phyloP scores from a whole-genome alignment of 1,140 invertebrate species.

The Neuroterus valhalla region DNA sequence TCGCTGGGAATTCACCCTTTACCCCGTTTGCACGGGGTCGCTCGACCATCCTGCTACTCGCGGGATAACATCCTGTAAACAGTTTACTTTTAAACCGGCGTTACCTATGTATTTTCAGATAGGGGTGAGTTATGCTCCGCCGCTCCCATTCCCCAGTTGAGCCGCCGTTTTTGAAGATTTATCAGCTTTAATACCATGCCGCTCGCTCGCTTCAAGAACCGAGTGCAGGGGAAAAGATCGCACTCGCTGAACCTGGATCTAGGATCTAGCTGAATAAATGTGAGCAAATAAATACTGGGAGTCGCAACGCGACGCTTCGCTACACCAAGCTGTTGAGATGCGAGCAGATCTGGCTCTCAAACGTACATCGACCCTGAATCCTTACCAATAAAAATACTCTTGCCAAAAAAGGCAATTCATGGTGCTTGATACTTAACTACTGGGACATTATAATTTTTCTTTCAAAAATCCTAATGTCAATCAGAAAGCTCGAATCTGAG shows the following conservation, averaged over 20 bases:
- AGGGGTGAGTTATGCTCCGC: slow-evolving; percentile 68
- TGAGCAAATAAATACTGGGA: slow-evolving; percentile 55
- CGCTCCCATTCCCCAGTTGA: slow-evolving; percentile 46
- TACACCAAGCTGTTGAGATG: too few relatives aligned
- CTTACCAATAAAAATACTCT: too few relatives aligned
- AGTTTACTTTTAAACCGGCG: slow-evolving; percentile 70
- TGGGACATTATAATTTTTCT: too few relatives aligned
- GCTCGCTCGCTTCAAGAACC: slow-evolving; percentile 44
- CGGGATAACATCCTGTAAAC: slow-evolving; percentile 62
- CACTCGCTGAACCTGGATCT: slow-evolving; percentile 43
- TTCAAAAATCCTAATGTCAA: too few relatives aligned
- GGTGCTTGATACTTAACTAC: too few relatives aligned
- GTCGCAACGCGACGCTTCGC: slow-evolving; percentile 37
- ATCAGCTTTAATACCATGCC: slow-evolving; percentile 61
- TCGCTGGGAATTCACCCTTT: slow-evolving; percentile 58
- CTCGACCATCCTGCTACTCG: slow-evolving; percentile 35
- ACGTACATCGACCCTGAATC: too few relatives aligned
- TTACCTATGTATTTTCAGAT: slow-evolving; percentile 72
- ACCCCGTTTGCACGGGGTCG: slow-evolving; percentile 34
- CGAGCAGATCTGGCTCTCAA: too few relatives aligned
- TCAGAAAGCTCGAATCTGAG: too few relatives aligned
- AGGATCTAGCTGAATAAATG: slow-evolving; percentile 42
- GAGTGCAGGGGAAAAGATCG: slow-evolving; percentile 43
- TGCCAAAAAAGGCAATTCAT: too few relatives aligned
- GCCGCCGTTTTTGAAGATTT: slow-evolving; percentile 70